Conservation (phyloP, 2,888 invertebrate species). For the Mayetiola destructor region DNA sequence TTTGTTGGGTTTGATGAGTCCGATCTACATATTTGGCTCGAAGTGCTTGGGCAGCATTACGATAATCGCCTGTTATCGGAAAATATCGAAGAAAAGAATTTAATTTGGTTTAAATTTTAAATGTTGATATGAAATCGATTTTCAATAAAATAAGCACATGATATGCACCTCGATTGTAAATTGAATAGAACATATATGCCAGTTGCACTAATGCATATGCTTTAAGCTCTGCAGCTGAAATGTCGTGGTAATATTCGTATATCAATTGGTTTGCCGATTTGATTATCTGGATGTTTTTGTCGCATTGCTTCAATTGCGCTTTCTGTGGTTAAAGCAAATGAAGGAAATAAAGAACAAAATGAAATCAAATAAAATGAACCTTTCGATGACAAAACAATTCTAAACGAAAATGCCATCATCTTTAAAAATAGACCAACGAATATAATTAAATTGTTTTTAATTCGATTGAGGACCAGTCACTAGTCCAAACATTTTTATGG, state of each 20-base stretch:
- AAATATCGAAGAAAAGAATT: neutral
- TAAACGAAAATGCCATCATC: no score
- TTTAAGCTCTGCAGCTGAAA: neutral
- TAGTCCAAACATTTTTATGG: no score
- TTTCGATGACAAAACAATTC: no score
- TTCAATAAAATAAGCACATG: no score
- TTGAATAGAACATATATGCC: constrained; percentile 10
- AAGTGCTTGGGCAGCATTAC: neutral
- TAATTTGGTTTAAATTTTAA: neutral
- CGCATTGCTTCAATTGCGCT: constrained; percentile 3
- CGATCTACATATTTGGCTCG: neutral
- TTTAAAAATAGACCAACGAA: no score
- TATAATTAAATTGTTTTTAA: no score
- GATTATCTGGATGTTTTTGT: neutral
- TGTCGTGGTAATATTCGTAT: constrained; percentile 13
- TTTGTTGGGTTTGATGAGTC: neutral
- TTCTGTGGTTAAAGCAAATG: neutral
- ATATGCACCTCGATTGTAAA: neutral
- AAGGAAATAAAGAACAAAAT: neutral
- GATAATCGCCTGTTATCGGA: neutral
- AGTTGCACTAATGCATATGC: constrained; percentile 13
- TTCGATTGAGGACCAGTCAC: no score
- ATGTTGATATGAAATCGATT: neutral
- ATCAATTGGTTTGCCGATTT: constrained; percentile 11
- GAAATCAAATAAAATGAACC: neutral